Evolutionary conservation across 2,797 vertebrate genomes (phyloP), one percentile per base, ranked within the genome.

Genomic region (Chaetophractus vellerosus): DNA sequence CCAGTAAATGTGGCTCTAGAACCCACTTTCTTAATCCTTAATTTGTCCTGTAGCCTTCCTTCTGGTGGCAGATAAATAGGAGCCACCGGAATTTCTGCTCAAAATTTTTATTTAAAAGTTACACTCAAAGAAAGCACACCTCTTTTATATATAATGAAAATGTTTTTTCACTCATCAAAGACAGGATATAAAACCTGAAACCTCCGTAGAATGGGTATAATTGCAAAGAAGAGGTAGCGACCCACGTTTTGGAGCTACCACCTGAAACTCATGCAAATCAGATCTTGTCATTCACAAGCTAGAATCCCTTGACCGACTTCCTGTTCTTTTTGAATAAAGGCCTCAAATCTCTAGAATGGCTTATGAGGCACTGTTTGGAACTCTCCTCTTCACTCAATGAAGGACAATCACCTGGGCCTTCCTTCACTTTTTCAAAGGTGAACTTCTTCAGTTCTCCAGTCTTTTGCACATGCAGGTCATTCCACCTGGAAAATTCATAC

Each of bases 1-100:
- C 83, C 64, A 90, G 91, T 81, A 81, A 68, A 63, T 92, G 93
- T 91, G 69, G 81, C 89, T 96, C 36, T 26, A 63, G 78, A 88
- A 74, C 57, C 68, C 26, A 2, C 68, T 57, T 89, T 78, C 72
- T 84, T 71, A 94, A 81, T 75, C 72, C 45, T 75, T 50, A 75
- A 75, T 50, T 75, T 75, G 72, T 75, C 45, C 72, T 31, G 59
- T 52, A 57, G 28, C 50, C 63, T 93, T 72, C 24, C 63, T 63
- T 96, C 85, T 59, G 6, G 84, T 23, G 38, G 15, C 28, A 66
- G n/a, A 24, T 50, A 64, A 81, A 45, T 74, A 8, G 0, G n/a
- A 93, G 41, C 72, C 41, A 68, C 38, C 63, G 26, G 83, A 48
- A 79, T 90, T 79, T 79, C 72, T 90, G 33, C 45, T 26, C 88